These are phyloP conservation scores for Gavia stellata DNA, from an alignment of 2,113 vertebrate species.

Conservation along the genomic window DNA sequence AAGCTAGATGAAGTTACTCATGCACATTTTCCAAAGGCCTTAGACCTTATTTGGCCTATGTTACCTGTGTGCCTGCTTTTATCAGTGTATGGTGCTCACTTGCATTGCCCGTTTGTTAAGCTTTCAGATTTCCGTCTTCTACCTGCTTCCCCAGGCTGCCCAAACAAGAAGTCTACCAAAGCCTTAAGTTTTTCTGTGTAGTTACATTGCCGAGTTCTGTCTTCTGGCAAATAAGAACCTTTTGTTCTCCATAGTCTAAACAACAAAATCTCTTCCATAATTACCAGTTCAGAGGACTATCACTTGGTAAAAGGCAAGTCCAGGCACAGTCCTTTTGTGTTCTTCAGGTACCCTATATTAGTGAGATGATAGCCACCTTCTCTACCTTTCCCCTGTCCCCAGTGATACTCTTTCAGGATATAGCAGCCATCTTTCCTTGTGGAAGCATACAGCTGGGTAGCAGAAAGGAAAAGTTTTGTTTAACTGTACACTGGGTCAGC, in stretches of 20 bases:
- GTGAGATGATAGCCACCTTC: neutral
- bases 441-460: neutral
- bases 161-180: too few species aligned
- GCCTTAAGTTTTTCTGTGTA: accelerated
- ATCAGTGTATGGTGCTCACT: neutral
- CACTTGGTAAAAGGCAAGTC: neutral
- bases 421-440: neutral
- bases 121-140: neutral
- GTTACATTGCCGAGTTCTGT: neutral
- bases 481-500: neutral
- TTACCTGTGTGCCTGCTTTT: neutral
- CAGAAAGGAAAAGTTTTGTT: neutral
- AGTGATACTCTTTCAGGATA: accelerated
- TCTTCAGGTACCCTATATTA: neutral
- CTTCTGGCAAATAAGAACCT: neutral
- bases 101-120: neutral
- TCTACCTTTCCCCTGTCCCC: neutral
- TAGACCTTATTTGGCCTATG: neutral
- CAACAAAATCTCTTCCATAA: neutral
- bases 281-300: neutral
- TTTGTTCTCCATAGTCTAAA: neutral
- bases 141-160: neutral
- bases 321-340: neutral
- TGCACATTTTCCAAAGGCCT: neutral
- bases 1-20: neutral